A percentile compares a stretch with the other conserved stretches of the same genome.
Conservation (phyloP, 2,113 vertebrate genomes). For the Calyptommatus sinebrachiatus region DNA sequence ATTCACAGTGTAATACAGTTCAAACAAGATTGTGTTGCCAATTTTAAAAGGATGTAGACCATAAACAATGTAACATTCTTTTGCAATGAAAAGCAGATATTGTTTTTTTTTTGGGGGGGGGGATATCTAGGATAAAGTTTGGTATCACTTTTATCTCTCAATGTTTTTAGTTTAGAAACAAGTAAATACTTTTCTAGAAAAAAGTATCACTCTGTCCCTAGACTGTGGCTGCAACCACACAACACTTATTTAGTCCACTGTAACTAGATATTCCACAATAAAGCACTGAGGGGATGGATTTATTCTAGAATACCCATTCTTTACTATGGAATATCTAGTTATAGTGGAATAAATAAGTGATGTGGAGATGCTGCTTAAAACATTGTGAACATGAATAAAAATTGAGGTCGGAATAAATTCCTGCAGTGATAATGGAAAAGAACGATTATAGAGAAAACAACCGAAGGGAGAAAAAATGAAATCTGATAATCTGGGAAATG, state of each 20-base stretch:
- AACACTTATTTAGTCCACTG: too few relatives aligned
- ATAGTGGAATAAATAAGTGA: too few relatives aligned
- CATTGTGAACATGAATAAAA: conserved; percentile 47
- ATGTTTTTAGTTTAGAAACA: too few relatives aligned
- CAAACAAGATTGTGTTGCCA: conserved; percentile 58
- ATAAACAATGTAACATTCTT: conserved; percentile 49
- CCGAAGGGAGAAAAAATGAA: not conserved
- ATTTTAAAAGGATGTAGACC: conserved; percentile 40
- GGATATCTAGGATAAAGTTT: conserved; percentile 24
- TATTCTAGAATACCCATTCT: too few relatives aligned
- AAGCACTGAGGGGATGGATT: too few relatives aligned
- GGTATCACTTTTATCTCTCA: conserved; percentile 36
- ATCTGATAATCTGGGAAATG: conserved; percentile 5
- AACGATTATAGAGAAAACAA: not conserved
- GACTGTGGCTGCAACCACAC: not conserved
- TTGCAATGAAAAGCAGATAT: conserved; percentile 24
- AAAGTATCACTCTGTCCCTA: conserved; percentile 40
- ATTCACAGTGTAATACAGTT: conserved; percentile 55
- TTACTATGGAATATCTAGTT: too few relatives aligned
- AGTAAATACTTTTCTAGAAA: too few relatives aligned
- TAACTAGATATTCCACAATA: too few relatives aligned
- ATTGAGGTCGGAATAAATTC: conserved; percentile 31
- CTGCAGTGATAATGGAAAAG: not conserved
- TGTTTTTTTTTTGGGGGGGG: too few relatives aligned
- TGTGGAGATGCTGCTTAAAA: not conserved